Conservation (phyloP, 2,888 invertebrate species). For the Torymus auratus region DNA sequence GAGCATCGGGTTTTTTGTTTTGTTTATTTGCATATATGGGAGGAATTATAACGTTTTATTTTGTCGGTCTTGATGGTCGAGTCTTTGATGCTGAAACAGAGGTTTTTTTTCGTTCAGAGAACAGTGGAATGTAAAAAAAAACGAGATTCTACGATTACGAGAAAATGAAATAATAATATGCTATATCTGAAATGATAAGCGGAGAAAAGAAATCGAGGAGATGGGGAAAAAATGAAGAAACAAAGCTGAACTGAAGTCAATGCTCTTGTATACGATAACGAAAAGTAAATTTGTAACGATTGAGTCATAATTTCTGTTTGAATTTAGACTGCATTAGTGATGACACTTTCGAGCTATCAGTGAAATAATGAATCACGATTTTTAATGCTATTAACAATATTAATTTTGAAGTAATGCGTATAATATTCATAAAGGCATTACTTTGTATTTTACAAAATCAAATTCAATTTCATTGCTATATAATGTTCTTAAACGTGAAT, state of each 20-base stretch:
- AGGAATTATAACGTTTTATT: too few species aligned
- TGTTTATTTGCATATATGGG: constrained; percentile 1
- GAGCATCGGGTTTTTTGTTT: background rate
- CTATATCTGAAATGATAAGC: background rate
- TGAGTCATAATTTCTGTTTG: constrained; percentile 30
- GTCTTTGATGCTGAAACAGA: constrained; percentile 17
- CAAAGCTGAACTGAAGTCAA: background rate
- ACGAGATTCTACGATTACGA: too few species aligned
- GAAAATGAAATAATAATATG: background rate
- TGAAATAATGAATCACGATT: too few species aligned
- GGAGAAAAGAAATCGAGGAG: background rate
- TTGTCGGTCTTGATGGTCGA: background rate
- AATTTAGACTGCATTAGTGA: too few species aligned
- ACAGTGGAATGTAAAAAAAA: too few species aligned
- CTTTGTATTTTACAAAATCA: too few species aligned
- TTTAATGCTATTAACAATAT: too few species aligned
- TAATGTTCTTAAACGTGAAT: too few species aligned
- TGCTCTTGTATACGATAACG: constrained; percentile 9
- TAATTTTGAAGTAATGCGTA: too few species aligned
- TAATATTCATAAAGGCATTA: too few species aligned
- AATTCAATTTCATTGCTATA: too few species aligned
- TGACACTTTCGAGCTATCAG: too few species aligned
- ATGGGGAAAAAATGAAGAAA: background rate
- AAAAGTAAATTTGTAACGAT: constrained; percentile 31
- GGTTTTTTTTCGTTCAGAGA: background rate